Conservation (phyloP, 1,140 invertebrate genomes). For the Polypedilum pembai region DNA sequence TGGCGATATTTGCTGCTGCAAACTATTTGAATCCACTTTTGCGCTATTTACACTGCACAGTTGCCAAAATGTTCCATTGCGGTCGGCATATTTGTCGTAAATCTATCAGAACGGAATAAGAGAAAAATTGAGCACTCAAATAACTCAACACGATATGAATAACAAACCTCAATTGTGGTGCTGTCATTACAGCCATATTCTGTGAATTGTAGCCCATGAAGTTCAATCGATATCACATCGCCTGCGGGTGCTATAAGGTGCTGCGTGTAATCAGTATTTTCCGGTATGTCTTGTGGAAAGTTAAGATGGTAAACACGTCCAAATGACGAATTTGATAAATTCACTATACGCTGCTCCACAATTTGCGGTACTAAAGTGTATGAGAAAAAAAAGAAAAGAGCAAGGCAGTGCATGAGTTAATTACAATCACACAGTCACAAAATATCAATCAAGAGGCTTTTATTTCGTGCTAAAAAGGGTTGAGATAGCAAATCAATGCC, state of each 20-base stretch:
- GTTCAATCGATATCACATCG: constrained; percentile 48
- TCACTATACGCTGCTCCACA: constrained; percentile 33
- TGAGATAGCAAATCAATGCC: not conserved
- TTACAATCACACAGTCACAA: constrained; percentile 22
- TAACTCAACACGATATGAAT: not conserved
- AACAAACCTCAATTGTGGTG: constrained; percentile 32
- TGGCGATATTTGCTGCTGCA: constrained; percentile 32
- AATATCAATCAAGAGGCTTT: not conserved
- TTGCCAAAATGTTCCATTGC: constrained; percentile 56
- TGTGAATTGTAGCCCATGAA: constrained; percentile 44
- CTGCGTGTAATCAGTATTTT: constrained; percentile 47
- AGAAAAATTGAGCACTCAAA: not conserved
- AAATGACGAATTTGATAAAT: constrained; percentile 30
- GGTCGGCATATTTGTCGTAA: constrained; percentile 57
- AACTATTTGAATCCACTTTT: not conserved
- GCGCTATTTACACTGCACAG: constrained; percentile 45
- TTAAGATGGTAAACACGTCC: constrained; percentile 49
- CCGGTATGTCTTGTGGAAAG: constrained; percentile 47
- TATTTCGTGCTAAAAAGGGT: constrained; percentile 11
- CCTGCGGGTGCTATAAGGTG: constrained; percentile 51
- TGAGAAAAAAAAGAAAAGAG: constrained; percentile 30
- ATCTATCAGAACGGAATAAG: constrained; percentile 39
- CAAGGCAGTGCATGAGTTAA: not conserved
- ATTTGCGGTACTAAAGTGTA: constrained; percentile 32
- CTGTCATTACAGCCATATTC: constrained; percentile 34